These are phyloP conservation scores for Pangasianodon hypophthalmus DNA, from an alignment of 2,113 vertebrate genomes.

Conservation along the genomic window DNA sequence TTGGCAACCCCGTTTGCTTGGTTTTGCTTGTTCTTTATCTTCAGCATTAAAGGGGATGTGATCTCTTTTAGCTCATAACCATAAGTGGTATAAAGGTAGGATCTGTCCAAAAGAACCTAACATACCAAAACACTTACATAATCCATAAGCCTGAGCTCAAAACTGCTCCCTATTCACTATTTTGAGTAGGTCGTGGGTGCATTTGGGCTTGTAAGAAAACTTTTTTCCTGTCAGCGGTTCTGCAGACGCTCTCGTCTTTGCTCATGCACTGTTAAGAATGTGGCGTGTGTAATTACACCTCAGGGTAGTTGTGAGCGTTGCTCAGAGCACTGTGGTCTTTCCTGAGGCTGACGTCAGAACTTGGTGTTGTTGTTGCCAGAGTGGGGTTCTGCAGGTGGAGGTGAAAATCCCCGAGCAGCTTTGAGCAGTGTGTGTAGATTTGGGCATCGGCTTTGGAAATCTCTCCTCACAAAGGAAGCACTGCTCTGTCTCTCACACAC, in stretches of 20 bases:
- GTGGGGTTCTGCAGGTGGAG: slow-evolving; percentile 14
- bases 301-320: not conserved
- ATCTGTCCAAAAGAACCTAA: not conserved
- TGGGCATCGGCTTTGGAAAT: slow-evolving; percentile 52
- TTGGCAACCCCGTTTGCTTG: not conserved
- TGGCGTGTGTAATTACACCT: slow-evolving; percentile 16
- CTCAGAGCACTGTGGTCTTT: not conserved
- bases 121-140: not conserved
- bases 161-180: not conserved
- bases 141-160: not conserved
- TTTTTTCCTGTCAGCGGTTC: not conserved
- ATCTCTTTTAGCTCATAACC: not conserved
- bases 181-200: not conserved
- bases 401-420: slow-evolving; percentile 27
- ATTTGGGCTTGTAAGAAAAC: not conserved
- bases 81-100: not conserved
- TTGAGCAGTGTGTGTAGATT: not conserved
- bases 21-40: not conserved
- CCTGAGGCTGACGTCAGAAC: not conserved
- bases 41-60: not conserved
- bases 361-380: not conserved
- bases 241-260: not conserved
- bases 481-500: slow-evolving; percentile 11
- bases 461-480: slow-evolving; percentile 36
- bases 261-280: not conserved